These are phyloP conservation scores for Nemopilema nomurai DNA, from an alignment of 30 jellyfish, hydroid and myxozoan species.

Conservation along the genomic window DNA sequence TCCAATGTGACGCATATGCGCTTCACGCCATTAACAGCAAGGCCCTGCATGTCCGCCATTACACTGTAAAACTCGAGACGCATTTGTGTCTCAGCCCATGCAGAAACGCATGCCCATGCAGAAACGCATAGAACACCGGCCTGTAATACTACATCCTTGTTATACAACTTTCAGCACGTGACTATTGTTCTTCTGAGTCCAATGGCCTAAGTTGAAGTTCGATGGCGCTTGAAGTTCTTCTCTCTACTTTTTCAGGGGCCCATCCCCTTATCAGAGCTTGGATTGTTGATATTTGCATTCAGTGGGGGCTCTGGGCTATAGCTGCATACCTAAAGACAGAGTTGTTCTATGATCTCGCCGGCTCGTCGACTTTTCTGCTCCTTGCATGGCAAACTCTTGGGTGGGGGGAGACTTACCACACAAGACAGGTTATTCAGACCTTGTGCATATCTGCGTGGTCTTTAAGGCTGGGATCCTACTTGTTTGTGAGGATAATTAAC, in stretches of 20 bases:
- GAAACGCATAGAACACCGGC: no score
- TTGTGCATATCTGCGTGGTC: conserved; percentile 91
- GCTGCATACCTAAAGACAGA: conserved; percentile 90
- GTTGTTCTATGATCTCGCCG: conserved; percentile 89
- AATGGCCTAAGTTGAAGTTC: background rate
- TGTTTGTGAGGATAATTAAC: conserved; percentile 74
- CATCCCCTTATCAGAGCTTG: conserved; percentile 78
- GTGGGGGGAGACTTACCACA: conserved; percentile 75
- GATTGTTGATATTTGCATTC: conserved; percentile 78
- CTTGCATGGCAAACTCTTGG: conserved; percentile 84
- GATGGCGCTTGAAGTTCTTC: background rate
- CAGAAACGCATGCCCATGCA: no score
- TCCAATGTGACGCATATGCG: no score
- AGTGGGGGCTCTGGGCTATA: conserved; percentile 80
- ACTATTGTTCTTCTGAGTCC: no score
- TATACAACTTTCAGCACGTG: no score
- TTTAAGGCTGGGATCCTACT: conserved; percentile 82
- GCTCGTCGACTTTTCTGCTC: conserved; percentile 85
- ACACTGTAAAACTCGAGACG: no score
- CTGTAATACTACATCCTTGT: no score
- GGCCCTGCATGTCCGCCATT: no score
- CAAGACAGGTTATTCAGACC: conserved; percentile 86
- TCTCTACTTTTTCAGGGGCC: background rate
- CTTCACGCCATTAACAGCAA: no score
- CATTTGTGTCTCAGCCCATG: no score